Conservation (phyloP, 2,113 vertebrate genomes). For the Chlorodrepanis virens region DNA sequence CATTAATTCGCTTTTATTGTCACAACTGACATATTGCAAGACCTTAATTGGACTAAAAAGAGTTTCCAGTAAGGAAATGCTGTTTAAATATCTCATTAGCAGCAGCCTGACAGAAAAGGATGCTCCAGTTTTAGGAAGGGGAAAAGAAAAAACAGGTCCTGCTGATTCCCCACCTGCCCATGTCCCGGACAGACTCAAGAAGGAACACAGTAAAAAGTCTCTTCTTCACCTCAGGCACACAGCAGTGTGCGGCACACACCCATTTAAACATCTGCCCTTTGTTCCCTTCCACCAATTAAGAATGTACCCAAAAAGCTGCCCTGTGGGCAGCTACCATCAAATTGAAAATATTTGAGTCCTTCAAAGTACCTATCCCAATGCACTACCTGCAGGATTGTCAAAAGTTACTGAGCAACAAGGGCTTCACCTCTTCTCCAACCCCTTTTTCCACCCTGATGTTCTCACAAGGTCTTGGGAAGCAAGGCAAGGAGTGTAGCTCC, state of each 20-base stretch:
- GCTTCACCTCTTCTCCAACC: background rate
- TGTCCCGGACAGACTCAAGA: background rate
- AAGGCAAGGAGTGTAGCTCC: background rate
- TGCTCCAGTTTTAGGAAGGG: background rate
- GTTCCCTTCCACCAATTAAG: background rate
- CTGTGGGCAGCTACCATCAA: background rate
- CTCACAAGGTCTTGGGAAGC: background rate
- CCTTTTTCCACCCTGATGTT: background rate
- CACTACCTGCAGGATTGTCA: background rate
- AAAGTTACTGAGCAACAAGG: background rate
- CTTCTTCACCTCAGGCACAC: background rate
- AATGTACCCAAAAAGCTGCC: background rate
- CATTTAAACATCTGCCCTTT: background rate
- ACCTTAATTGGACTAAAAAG: slow-evolving; percentile 76
- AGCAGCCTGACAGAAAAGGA: slow-evolving; percentile 60
- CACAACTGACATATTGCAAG: slow-evolving; percentile 64
- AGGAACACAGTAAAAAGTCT: background rate
- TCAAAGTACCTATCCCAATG: background rate
- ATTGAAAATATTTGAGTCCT: background rate
- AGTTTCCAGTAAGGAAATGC: slow-evolving; percentile 73
- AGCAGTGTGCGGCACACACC: background rate
- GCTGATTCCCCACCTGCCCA: background rate
- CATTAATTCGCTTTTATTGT: slow-evolving; percentile 77
- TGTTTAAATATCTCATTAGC: slow-evolving; percentile 75
- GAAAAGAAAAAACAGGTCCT: background rate